Percentiles rank a stretch among this genome's conserved stretches.
phyloP scores from a whole-genome alignment of 2,797 vertebrate genomes.

The Euphonia xanthogaster region DNA sequence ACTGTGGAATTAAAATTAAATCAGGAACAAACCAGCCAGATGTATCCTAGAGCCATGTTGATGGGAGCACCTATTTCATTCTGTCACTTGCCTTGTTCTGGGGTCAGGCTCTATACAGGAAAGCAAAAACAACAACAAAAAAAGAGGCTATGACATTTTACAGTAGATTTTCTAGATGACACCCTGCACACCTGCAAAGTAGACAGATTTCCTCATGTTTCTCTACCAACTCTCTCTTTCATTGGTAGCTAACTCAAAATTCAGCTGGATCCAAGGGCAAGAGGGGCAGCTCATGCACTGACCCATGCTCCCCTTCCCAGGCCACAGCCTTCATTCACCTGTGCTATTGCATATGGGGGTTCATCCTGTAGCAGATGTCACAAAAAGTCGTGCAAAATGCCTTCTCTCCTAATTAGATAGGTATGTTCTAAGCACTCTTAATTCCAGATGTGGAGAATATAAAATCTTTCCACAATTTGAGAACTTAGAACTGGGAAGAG shows the following conservation, averaged over 20 bases:
- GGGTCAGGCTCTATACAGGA: background rate
- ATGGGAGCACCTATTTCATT: background rate
- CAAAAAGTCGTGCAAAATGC: background rate
- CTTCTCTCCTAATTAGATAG: background rate
- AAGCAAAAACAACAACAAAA: background rate
- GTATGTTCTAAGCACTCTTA: background rate
- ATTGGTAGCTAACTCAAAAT: background rate
- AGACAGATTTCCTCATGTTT: background rate
- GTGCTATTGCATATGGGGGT: background rate
- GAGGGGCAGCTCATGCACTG: background rate
- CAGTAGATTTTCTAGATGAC: background rate
- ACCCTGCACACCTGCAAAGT: background rate
- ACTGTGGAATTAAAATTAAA: slow-evolving; percentile 15
- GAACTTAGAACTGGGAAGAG: background rate
- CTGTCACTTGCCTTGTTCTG: background rate
- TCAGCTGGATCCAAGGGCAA: background rate
- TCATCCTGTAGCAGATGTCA: background rate
- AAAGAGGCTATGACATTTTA: background rate
- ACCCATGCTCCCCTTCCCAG: background rate
- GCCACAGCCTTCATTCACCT: background rate
- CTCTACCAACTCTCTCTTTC: background rate
- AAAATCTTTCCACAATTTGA: background rate
- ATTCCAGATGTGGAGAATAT: background rate
- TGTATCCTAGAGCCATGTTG: background rate
- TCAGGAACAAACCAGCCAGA: background rate